phyloP scores from a whole-genome alignment of 2,113 vertebrate species.

The Sinosuthora webbiana region DNA sequence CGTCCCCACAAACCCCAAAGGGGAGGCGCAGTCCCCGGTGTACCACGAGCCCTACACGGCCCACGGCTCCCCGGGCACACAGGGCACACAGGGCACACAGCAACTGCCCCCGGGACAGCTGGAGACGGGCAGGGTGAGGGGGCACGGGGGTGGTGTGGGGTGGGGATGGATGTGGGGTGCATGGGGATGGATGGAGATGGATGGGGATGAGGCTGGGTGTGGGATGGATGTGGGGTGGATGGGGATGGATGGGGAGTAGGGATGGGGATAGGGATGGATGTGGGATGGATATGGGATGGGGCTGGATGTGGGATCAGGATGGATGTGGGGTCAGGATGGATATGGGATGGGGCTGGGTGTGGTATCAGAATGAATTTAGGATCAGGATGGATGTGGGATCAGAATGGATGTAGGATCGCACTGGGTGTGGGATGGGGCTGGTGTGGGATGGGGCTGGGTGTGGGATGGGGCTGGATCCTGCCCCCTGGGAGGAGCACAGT shows the following conservation, averaged over 20 bases:
- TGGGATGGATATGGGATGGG: too few species aligned
- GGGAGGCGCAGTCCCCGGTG: slow-evolving; percentile 59
- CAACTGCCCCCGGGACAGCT: neutral
- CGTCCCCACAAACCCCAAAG: neutral
- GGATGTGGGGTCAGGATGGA: neutral
- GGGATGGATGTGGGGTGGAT: too few species aligned
- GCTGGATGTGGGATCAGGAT: too few species aligned
- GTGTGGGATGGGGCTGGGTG: neutral
- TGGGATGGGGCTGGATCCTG: neutral
- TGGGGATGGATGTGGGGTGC: neutral
- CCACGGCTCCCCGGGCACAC: neutral
- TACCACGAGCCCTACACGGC: slow-evolving; percentile 80
- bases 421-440: neutral
- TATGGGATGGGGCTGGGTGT: neutral
- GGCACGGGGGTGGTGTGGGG: neutral
- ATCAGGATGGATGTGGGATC: neutral
- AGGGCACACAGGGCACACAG: neutral
- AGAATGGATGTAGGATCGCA: too few species aligned
- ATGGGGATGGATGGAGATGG: neutral
- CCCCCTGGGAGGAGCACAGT: neutral
- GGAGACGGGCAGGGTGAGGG: slow-evolving; percentile 56
- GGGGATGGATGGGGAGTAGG: too few species aligned
- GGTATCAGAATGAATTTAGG: too few species aligned
- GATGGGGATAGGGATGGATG: too few species aligned
- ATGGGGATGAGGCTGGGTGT: neutral